phyloP scores from a whole-genome alignment of 2,797 vertebrate species.

The Pantherophis vulpinus region DNA sequence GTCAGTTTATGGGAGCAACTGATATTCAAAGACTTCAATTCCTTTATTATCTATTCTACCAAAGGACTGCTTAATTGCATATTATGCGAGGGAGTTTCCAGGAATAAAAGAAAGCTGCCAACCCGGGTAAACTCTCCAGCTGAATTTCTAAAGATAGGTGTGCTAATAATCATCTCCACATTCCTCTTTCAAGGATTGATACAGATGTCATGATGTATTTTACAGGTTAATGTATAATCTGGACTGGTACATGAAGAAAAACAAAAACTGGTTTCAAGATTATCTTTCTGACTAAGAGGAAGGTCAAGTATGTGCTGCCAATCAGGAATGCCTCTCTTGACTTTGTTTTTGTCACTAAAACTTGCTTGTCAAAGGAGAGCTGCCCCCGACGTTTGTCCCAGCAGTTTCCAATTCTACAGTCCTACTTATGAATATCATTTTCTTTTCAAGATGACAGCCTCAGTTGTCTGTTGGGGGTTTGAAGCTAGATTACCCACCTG shows the following conservation, averaged over 20 bases:
- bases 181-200: neutral
- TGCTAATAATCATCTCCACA: neutral
- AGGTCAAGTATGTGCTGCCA: neutral
- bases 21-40: neutral
- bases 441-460: neutral
- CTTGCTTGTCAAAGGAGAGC: neutral
- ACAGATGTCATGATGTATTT: neutral
- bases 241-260: neutral
- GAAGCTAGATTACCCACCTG: neutral
- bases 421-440: neutral
- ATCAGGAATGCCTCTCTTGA: neutral
- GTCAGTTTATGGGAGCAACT: neutral
- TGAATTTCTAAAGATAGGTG: neutral
- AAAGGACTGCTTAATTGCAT: neutral
- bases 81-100: neutral
- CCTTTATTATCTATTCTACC: neutral
- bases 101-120: neutral
- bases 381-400: neutral
- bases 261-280: neutral
- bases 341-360: neutral
- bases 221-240: neutral
- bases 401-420: neutral
- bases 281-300: neutral
- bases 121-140: too few relatives aligned
- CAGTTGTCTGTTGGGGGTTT: neutral